Conservation (phyloP, 1,140 invertebrate genomes). For the Leptinotarsa texana region DNA sequence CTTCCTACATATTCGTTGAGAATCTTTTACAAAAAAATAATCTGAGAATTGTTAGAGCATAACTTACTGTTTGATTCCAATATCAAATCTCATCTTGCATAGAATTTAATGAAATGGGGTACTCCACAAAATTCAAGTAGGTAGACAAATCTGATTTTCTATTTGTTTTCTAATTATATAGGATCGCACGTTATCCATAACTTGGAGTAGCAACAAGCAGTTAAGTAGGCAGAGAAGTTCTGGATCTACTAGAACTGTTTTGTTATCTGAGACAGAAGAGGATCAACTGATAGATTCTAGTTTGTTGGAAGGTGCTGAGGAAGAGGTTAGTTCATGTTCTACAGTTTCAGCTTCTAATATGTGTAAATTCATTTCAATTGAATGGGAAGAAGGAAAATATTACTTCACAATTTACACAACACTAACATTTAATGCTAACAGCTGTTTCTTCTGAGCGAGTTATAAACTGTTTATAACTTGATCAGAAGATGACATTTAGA, state of each 20-base stretch:
- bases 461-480: too few relatives aligned
- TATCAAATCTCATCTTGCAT: too few relatives aligned
- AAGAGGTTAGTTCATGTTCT: slow-evolving; percentile 34
- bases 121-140: background rate
- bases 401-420: too few relatives aligned
- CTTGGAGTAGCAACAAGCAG: slow-evolving; percentile 47
- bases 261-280: slow-evolving; percentile 56
- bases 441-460: too few relatives aligned
- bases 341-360: too few relatives aligned
- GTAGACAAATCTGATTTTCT: slow-evolving; percentile 7
- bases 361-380: too few relatives aligned
- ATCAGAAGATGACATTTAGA: too few relatives aligned
- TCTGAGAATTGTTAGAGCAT: background rate
- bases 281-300: slow-evolving; percentile 54
- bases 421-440: too few relatives aligned
- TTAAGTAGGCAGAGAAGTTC: slow-evolving; percentile 43
- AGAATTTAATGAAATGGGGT: background rate
- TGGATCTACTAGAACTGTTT: slow-evolving; percentile 42
- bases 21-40: too few relatives aligned
- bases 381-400: too few relatives aligned
- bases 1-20: too few relatives aligned
- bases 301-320: slow-evolving; percentile 56
- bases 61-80: too few relatives aligned
- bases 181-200: slow-evolving; percentile 54
- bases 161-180: slow-evolving; percentile 14